Evolutionary conservation across 2,113 vertebrate species (phyloP).

Genomic region (Mastomys natalensis): DNA sequence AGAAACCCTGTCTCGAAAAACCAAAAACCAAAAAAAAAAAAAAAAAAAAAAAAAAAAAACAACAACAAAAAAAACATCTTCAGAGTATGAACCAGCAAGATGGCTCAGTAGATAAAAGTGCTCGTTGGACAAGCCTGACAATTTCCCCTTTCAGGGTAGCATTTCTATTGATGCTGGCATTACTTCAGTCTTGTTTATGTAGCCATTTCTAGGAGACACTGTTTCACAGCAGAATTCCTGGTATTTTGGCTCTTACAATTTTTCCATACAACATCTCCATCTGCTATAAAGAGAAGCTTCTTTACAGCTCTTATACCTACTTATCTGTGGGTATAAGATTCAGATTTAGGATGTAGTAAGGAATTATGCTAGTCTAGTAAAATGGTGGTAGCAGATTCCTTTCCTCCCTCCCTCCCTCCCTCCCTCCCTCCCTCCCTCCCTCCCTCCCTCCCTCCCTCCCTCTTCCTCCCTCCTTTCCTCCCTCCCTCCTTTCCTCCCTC

Average conservation of each 20-base stretch:
- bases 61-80: too few relatives aligned
- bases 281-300: background rate
- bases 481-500: rapidly evolving
- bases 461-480: rapidly evolving
- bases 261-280: background rate
- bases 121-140: background rate
- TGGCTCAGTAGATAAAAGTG: background rate
- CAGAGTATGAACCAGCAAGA: background rate
- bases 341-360: background rate
- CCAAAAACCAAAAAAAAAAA: too few relatives aligned
- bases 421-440: rapidly evolving
- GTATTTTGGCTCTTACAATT: background rate
- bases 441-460: background rate
- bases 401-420: background rate
- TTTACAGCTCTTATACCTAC: background rate
- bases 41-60: too few relatives aligned
- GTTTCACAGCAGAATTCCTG: background rate
- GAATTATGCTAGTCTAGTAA: background rate
- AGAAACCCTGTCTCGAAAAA: too few relatives aligned
- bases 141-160: background rate
- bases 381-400: too few relatives aligned
- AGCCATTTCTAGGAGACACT: background rate
- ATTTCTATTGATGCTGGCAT: background rate
- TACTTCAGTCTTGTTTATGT: background rate
- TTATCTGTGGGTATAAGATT: background rate